Evolutionary conservation across 1,140 invertebrate genomes (phyloP).

Genomic region (Pararge aegeria): DNA sequence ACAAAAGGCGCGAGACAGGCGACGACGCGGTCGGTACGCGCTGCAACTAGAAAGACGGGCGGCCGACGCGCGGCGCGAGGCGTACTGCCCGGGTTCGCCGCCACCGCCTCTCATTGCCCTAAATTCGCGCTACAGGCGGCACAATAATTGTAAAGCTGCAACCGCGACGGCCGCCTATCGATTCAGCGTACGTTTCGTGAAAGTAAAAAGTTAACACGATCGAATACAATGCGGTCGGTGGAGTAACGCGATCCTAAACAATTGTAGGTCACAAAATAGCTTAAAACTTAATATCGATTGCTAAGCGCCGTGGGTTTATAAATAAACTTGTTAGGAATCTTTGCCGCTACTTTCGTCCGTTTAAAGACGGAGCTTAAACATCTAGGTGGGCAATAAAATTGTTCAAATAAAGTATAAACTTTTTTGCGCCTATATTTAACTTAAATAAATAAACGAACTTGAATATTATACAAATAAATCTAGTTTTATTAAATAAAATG

Average conservation of each 20-base stretch:
- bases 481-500: too few species aligned
- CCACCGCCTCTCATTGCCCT: constrained; percentile 71
- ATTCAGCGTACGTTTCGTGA: constrained; percentile 69
- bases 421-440: too few species aligned
- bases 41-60: constrained; percentile 20
- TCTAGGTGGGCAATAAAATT: too few species aligned
- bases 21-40: constrained; percentile 15
- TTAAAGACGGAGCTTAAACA: neutral
- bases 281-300: constrained; percentile 61
- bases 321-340: constrained; percentile 29
- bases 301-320: constrained; percentile 30
- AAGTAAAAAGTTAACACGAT: constrained; percentile 76
- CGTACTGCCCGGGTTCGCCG: constrained; percentile 50
- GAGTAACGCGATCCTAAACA: constrained; percentile 52
- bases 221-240: constrained; percentile 68
- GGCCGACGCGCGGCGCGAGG: constrained; percentile 48
- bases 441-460: too few species aligned
- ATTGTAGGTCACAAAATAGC: constrained; percentile 69
- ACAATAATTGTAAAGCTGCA: constrained; percentile 74
- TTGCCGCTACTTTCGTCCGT: neutral
- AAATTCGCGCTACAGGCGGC: constrained; percentile 72
- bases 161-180: constrained; percentile 69
- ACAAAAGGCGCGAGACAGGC: too few species aligned
- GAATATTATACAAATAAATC: too few species aligned
- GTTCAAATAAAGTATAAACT: too few species aligned